Evolutionary conservation across 2,888 invertebrate genomes (phyloP).

Genomic region (Lithosia quadra): DNA sequence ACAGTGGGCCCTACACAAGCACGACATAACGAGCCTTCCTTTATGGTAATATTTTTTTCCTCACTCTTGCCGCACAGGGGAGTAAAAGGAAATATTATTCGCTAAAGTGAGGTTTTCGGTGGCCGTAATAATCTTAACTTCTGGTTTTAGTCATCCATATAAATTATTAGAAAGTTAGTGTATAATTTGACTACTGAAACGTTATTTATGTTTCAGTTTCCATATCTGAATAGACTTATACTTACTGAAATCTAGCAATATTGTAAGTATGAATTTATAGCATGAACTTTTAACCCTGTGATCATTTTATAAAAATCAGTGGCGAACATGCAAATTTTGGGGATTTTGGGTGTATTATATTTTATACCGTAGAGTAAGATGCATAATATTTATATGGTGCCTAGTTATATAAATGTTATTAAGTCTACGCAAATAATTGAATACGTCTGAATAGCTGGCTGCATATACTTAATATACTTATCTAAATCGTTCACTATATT

Average conservation of each 20-base stretch:
- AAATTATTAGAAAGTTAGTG: neutral
- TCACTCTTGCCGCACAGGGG: slow-evolving; percentile 37
- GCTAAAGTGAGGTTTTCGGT: slow-evolving; percentile 29
- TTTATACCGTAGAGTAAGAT: too few relatives aligned
- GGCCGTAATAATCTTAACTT: slow-evolving; percentile 27
- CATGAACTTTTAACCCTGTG: neutral
- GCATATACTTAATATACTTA: too few relatives aligned
- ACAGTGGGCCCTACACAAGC: slow-evolving; percentile 50
- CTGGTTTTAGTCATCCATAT: slow-evolving; percentile 31
- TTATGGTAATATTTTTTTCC: slow-evolving; percentile 53
- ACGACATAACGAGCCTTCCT: slow-evolving; percentile 54
- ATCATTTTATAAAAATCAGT: too few relatives aligned
- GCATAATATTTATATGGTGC: too few relatives aligned
- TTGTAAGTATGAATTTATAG: too few relatives aligned
- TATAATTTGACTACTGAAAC: neutral
- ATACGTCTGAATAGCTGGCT: too few relatives aligned
- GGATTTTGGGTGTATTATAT: too few relatives aligned
- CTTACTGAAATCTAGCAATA: neutral
- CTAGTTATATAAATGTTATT: too few relatives aligned
- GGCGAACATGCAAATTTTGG: neutral
- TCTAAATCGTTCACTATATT: too few relatives aligned
- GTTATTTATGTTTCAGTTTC: neutral
- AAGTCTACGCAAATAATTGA: too few relatives aligned
- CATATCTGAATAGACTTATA: neutral
- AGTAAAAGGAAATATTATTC: slow-evolving; percentile 33